Evolutionary conservation across 1,140 invertebrate species (phyloP), one percentile per base, ranked within the genome.

Genomic region (Acromyrmex heyeri): DNA sequence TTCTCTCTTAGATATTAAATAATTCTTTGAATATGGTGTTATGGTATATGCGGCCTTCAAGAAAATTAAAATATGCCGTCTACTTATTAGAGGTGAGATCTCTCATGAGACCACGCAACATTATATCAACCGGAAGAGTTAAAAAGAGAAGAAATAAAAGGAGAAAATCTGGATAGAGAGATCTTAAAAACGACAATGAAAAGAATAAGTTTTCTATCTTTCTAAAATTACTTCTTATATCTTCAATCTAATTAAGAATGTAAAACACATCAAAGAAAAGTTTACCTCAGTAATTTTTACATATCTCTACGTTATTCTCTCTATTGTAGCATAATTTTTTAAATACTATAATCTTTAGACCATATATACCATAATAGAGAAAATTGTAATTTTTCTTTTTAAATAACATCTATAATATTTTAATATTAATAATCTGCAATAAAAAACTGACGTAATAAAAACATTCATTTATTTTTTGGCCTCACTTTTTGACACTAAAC

Each of bases 1-100:
- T 83, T 94, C 94, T 94, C 92, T 86, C 87, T 94, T 95, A 94
- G 88, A 93, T 93, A 90, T 92, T 94, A 95, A 87, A 93, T 92
- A 94, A 91, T 94, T 92, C 44, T 94, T 94, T 91, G 86, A 92
- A 94, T 92, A 85, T 87, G 70, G 87, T 90, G 82, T 92, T 86
- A 92, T 91, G 90, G 87, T 92, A 91, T 87, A 86, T 64, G 90
- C 88, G 90, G 91, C 91, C 85, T 73, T 18, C 30, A 67, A 59
- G 69, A 69, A 90, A 92, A 91, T 81, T 65, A 89, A 91, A 86
- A 87, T 87, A 65, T 76, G 38, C 70, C n/a, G 10, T 85, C 48
- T 62, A 78, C 64, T 61, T 27, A 77, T 87, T 67, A 81, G 10
- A 44, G 18, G 65, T 50, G 69, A 88, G 69, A 90, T 86, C 21